Percentiles rank a stretch among this genome's conserved stretches.
Evolutionary conservation across 1,140 invertebrate genomes (phyloP).

Genomic region (Macrocentrus cingulum): DNA sequence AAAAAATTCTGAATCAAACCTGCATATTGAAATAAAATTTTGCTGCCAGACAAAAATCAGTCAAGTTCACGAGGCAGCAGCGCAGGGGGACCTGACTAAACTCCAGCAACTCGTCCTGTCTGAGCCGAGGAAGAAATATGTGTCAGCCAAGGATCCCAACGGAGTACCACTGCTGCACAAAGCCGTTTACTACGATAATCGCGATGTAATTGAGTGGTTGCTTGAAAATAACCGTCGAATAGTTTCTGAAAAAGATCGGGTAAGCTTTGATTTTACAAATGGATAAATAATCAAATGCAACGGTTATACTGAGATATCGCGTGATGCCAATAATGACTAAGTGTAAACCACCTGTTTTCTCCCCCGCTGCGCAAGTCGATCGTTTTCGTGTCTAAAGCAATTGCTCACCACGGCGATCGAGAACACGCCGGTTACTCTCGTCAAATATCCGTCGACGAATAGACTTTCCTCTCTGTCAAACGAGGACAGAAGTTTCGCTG

Average conservation of each 20-base stretch:
- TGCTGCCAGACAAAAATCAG: conserved; percentile 65
- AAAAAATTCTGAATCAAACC: neutral
- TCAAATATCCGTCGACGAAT: conserved; percentile 16
- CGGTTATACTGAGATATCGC: conserved; percentile 34
- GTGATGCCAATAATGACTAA: conserved; percentile 42
- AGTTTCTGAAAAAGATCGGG: conserved; percentile 75
- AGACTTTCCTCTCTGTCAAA: too few relatives aligned
- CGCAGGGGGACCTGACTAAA: conserved; percentile 67
- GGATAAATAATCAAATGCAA: too few relatives aligned
- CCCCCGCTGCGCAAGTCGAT: conserved; percentile 18
- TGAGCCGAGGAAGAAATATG: conserved; percentile 66
- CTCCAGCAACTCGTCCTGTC: conserved; percentile 61
- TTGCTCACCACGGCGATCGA: neutral
- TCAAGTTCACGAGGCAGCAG: conserved; percentile 71
- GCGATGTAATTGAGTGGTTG: conserved; percentile 73
- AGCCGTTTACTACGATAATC: conserved; percentile 74
- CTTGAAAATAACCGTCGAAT: conserved; percentile 73
- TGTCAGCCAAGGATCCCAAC: conserved; percentile 71
- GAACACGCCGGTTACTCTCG: conserved; percentile 22
- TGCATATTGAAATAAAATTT: neutral
- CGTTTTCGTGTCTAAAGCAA: conserved; percentile 27
- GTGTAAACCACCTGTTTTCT: conserved; percentile 50
- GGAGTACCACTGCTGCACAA: conserved; percentile 78
- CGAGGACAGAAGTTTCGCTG: neutral
- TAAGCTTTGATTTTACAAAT: conserved; percentile 61